A percentile compares a stretch with the other conserved stretches of the same genome.
Evolutionary conservation across 2,797 vertebrate genomes (phyloP).

Genomic region (Pempheris klunzingeri): DNA sequence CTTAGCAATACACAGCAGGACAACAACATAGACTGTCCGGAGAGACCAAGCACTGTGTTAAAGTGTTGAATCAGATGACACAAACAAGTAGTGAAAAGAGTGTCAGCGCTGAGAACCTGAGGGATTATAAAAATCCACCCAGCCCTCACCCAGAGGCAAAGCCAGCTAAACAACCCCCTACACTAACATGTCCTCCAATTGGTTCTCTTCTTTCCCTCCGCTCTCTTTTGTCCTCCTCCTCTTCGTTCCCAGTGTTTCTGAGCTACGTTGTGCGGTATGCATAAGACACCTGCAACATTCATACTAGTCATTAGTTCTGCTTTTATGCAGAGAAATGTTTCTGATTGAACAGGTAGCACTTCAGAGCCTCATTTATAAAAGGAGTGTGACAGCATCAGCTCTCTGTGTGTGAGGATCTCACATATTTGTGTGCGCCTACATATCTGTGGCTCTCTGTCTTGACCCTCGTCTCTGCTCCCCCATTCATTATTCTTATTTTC

Average conservation of each 20-base stretch:
- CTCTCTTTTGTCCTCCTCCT: not conserved
- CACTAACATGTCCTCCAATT: not conserved
- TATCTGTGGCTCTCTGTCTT: not conserved
- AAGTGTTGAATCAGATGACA: conserved; percentile 20
- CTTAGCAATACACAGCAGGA: not conserved
- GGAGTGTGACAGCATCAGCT: conserved; percentile 2
- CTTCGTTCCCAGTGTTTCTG: not conserved
- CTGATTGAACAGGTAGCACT: conserved; percentile 1
- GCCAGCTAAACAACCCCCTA: not conserved
- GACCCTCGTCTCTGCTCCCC: not conserved
- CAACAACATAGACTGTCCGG: not conserved
- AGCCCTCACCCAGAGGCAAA: conserved; percentile 7
- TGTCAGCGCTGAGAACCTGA: conserved; percentile 23
- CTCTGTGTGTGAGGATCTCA: not conserved
- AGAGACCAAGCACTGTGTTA: not conserved
- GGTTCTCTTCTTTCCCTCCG: not conserved
- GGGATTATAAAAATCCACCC: conserved; percentile 13
- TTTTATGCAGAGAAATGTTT: conserved; percentile 7
- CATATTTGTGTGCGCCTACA: not conserved
- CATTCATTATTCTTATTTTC: conserved; percentile 27
- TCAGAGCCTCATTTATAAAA: not conserved
- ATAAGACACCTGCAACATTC: not conserved
- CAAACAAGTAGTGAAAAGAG: conserved; percentile 14
- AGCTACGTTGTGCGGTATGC: not conserved
- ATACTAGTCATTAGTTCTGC: not conserved